A percentile compares a stretch with the other conserved stretches of the same genome.
These are phyloP conservation scores for Resseliella maxima DNA, from an alignment of 2,888 invertebrate genomes.

Conservation along the genomic window DNA sequence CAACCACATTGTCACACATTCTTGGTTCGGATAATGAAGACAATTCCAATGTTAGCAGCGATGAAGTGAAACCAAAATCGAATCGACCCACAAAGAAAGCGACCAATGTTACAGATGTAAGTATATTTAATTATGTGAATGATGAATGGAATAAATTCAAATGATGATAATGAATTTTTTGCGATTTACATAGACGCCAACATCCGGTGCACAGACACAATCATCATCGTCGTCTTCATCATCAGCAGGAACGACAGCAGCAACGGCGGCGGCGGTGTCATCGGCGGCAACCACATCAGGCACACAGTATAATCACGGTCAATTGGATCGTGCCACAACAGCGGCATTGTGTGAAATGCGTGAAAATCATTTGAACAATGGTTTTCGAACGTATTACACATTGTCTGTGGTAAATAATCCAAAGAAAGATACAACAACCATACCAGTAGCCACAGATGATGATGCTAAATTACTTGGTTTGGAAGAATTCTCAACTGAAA, in stretches of 20 bases:
- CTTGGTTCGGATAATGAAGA: slow-evolving; percentile 44
- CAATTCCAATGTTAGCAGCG: slow-evolving; percentile 3
- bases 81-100: neutral
- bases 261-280: neutral
- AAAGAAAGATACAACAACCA: neutral
- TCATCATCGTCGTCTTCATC: neutral
- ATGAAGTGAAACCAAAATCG: slow-evolving; percentile 1
- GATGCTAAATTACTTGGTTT: slow-evolving; percentile 62
- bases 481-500: slow-evolving; percentile 64
- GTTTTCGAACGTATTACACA: slow-evolving; percentile 23
- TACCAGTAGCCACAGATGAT: slow-evolving; percentile 54
- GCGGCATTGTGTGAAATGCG: slow-evolving; percentile 46
- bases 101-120: slow-evolving; percentile 50
- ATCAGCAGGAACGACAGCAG: neutral
- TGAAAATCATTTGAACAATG: slow-evolving; percentile 4
- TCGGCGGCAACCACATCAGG: neutral
- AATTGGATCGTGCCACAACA: slow-evolving; percentile 24
- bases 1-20: slow-evolving; percentile 16
- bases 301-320: neutral
- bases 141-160: neutral
- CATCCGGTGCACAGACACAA: neutral
- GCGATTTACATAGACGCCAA: too few relatives aligned
- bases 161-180: neutral
- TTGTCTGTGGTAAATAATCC: slow-evolving; percentile 1
- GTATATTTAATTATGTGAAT: slow-evolving; percentile 56